Base-by-base conservation (phyloP, 2,888 invertebrate species). In the Cancer borealis region DNA sequence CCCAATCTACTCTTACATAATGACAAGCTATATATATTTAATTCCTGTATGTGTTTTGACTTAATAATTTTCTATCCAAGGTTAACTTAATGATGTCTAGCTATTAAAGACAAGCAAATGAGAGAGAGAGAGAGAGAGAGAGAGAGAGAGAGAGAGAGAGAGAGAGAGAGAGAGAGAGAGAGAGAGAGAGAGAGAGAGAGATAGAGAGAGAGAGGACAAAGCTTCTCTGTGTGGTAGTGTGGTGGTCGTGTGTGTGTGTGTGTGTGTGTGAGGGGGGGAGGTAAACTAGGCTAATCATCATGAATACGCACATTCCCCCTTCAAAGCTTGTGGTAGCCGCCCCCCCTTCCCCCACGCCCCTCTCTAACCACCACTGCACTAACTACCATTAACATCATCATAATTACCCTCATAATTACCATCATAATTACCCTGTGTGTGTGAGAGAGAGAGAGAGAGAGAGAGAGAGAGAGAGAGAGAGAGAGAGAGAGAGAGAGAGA, bases 381-480 rank as follows among this genome's bases (percentile, higher is more conserved):
- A 39, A 12, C 84, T 84, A 84, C 73, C 10, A n/a, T 26, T 26
- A 73, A 79, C 73, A 21, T 2, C n/a, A 79, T n/a, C 73, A 26
- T 26, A n/a, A 21, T 79, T 3, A 21, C 26, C 26, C 10, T n/a
- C n/a, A n/a, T n/a, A n/a, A n/a, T n/a, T n/a, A n/a, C n/a, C n/a
- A 79, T n/a, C 73, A 26, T 26, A n/a, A 21, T 79, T 3, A 21
- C 26, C 26, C 10, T n/a, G n/a, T n/a, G n/a, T n/a, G n/a, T n/a
- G n/a, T n/a, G n/a, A 73, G 73, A 73, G 73, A 73, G 73, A 73
- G 73, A 73, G 73, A 73, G 73, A 73, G 73, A 73, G 73, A 73
- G 73, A 73, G 73, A 84, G 30, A 10, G 30, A 84, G 21, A 84
- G 10, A 84, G 1, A 30, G 10, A 30, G 6, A 84, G 30, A 12